A percentile compares a stretch with the other conserved stretches of the same genome.
Evolutionary conservation across 2,113 vertebrate species (phyloP).

Genomic region (Epinephelus lanceolatus): DNA sequence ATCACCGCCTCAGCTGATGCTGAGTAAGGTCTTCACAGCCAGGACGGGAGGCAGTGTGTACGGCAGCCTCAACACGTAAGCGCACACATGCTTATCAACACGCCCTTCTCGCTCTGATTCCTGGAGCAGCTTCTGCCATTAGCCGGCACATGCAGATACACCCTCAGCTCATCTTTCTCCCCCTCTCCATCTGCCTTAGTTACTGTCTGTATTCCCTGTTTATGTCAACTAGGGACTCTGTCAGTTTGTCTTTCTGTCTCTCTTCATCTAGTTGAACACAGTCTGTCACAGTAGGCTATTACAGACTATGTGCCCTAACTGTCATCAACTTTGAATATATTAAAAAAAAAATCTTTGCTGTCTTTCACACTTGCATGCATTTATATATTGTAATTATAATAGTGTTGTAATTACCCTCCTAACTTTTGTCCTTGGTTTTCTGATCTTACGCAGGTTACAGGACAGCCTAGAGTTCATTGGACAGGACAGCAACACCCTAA

Average conservation of each 20-base stretch:
- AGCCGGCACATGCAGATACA: not conserved
- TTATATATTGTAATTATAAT: not conserved
- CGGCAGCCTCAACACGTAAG: constrained; percentile 98
- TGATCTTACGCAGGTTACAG: constrained; percentile 87
- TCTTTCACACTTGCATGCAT: not conserved
- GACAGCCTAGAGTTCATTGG: constrained; percentile 98
- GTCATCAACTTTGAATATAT: not conserved
- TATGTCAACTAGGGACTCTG: not conserved
- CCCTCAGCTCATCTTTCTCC: not conserved
- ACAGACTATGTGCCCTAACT: not conserved
- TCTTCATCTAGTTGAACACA: not conserved
- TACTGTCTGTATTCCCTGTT: not conserved
- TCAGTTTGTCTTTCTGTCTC: not conserved
- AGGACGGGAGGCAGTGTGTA: constrained; percentile 96
- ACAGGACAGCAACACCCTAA: constrained; percentile 91
- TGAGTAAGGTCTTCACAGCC: constrained; percentile 99
- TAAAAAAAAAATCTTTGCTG: too few relatives aligned
- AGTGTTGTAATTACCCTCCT: not conserved
- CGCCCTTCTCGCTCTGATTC: not conserved
- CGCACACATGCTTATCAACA: constrained; percentile 22
- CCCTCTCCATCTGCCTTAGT: constrained; percentile 1
- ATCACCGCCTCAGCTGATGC: constrained; percentile 97
- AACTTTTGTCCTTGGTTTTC: not conserved
- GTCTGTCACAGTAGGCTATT: not conserved
- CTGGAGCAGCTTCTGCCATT: not conserved